phyloP scores from a whole-genome alignment of 2,113 vertebrate species.

The Tachuris rubrigastra region DNA sequence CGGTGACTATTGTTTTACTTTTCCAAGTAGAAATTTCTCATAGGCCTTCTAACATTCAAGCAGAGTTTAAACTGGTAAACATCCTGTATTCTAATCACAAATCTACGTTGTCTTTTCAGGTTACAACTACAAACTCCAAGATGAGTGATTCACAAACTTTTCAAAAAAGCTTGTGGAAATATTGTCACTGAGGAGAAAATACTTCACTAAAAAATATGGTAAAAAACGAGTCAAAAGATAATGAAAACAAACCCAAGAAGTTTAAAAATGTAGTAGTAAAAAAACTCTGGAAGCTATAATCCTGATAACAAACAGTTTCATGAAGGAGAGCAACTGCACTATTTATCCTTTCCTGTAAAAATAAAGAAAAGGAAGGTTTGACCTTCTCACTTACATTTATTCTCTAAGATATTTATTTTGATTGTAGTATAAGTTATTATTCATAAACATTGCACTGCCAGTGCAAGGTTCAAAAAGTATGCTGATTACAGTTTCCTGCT shows the following conservation, averaged over 20 bases:
- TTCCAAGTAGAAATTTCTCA: neutral
- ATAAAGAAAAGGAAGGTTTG: conserved; percentile 18
- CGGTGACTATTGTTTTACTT: neutral
- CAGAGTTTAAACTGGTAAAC: neutral
- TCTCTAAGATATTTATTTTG: conserved; percentile 21
- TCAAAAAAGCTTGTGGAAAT: neutral
- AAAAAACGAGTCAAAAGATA: neutral
- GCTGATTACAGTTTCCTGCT: neutral
- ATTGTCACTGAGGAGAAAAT: neutral
- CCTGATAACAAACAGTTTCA: conserved; percentile 11
- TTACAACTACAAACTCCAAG: neutral
- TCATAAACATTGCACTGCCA: neutral
- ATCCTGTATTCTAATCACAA: neutral
- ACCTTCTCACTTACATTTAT: conserved; percentile 3
- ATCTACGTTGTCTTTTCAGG: neutral
- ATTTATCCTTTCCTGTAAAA: conserved; percentile 9
- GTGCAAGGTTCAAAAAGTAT: neutral
- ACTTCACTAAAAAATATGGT: neutral
- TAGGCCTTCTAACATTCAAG: neutral
- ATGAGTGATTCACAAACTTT: neutral
- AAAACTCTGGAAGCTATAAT: neutral
- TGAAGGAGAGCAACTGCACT: neutral
- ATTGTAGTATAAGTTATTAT: neutral
- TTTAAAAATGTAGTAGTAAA: neutral
- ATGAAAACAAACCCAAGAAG: neutral